A percentile compares a stretch with the other conserved stretches of the same genome.
These are phyloP conservation scores for Mormyrops attenuatus DNA, from an alignment of 2,797 vertebrate genomes.

Conservation along the genomic window DNA sequence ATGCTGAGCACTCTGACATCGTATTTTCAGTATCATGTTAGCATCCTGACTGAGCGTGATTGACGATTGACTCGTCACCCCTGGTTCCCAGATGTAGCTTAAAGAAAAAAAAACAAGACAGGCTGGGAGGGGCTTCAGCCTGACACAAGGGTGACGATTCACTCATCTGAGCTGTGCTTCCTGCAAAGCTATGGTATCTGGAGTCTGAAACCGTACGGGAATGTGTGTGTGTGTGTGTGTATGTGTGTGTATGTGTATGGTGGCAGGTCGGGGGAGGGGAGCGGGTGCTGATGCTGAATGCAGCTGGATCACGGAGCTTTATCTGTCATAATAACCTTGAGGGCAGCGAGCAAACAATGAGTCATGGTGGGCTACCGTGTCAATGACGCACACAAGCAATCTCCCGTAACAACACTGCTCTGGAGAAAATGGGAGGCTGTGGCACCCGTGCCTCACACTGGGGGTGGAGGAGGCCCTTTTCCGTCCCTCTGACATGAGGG, in stretches of 20 bases:
- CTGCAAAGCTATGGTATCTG: neutral
- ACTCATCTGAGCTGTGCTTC: neutral
- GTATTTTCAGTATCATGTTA: neutral
- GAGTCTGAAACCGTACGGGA: neutral
- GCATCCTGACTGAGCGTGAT: neutral
- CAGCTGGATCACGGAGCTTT: constrained; percentile 19
- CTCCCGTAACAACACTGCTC: constrained; percentile 19
- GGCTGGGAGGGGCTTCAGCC: neutral
- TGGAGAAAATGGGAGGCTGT: neutral
- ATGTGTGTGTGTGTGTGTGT: constrained; percentile 9
- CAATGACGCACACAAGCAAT: constrained; percentile 35
- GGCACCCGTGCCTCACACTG: neutral
- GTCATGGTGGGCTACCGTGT: constrained; percentile 33
- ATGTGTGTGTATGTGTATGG: neutral
- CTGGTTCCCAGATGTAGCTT: neutral
- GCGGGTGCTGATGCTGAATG: constrained; percentile 6
- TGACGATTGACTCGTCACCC: neutral
- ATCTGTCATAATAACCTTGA: constrained; percentile 38
- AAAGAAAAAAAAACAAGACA: neutral
- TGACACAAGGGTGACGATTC: neutral
- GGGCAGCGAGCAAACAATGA: constrained; percentile 31
- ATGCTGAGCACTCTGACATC: neutral
- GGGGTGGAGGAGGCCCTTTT: neutral
- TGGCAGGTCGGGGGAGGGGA: neutral
- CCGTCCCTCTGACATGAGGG: neutral